Evolutionary conservation across 1,140 invertebrate genomes (phyloP).

Genomic region (Tetramorium simillimum): DNA sequence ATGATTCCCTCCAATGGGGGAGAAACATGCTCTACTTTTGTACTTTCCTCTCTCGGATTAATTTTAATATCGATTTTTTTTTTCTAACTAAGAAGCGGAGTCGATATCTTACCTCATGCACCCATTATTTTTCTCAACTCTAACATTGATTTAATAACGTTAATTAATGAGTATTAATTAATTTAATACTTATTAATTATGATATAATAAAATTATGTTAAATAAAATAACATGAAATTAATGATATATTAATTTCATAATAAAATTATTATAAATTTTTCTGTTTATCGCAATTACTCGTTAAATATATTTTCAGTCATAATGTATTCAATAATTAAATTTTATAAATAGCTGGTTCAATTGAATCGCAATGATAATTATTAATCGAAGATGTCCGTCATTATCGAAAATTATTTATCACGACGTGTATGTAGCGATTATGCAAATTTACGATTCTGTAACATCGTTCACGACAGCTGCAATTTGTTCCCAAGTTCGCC

Average conservation of each 20-base stretch:
- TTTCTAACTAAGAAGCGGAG: background rate
- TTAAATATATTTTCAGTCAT: background rate
- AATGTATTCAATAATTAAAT: background rate
- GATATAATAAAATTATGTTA: background rate
- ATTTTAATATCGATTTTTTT: slow-evolving; percentile 7
- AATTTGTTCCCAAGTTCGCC: background rate
- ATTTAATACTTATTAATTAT: background rate
- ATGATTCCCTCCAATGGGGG: background rate
- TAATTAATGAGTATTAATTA: background rate
- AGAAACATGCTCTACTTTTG: background rate
- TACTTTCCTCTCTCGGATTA: slow-evolving; percentile 25
- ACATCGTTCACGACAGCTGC: background rate
- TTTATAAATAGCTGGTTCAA: slow-evolving; percentile 14
- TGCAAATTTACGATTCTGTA: background rate
- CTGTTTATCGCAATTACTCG: background rate
- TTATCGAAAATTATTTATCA: background rate
- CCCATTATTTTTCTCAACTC: background rate
- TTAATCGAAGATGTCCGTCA: background rate
- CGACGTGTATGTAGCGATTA: background rate
- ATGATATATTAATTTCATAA: background rate
- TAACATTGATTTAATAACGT: background rate
- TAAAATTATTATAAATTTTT: background rate
- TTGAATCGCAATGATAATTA: background rate
- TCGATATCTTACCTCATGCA: background rate
- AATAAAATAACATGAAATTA: background rate